Base-by-base conservation (phyloP, 2,888 invertebrate species). In the Mylabris sibirica region DNA sequence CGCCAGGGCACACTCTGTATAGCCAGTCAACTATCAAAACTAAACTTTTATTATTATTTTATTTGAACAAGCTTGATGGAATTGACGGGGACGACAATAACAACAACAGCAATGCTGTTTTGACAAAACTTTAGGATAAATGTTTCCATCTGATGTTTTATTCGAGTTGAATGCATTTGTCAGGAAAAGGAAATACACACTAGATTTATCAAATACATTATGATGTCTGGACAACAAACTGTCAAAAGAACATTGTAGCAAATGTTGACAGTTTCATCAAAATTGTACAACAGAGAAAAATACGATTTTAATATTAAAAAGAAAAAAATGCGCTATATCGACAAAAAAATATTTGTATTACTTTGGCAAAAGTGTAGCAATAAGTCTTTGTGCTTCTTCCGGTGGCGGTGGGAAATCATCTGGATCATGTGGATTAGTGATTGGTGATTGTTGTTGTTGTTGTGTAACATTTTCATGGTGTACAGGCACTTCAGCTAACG, bases 381-480 rank as follows among this genome's bases (percentile, higher is more conserved):
- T 93, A 77, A 93, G 90, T 72, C 92, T 87, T 83, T 92, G 89
- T 14, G 93, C 93, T 84, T 92, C 92, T 82, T 93, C 92, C 0
- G 92, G 92, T 59, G 92, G 92, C 63, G 92, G 92, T 70, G 92
- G 92, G 74, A 91, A 92, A 78, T 89, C 84, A 66, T 84, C 86
- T 53, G 86, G 77, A 30, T 78, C 77, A 9, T 75, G 77, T 22
- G 78, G 75, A 57, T 81, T 74, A 82, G 87, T 82, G 85, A 88
- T 81, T 81, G 87, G 63, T 61, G 41, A 68, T 59, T 49, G 67
- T 53, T 71, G 71, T 53, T 83, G 71, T 59, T 49, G 67, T 53
- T 71, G 71, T 53, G 83, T 75, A 76, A 83, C 81, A 66, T 82
- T 79, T 79, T 86, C 87, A 78, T 85, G 87, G 69, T 86, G 86